A percentile compares a stretch with the other conserved stretches of the same genome.
phyloP scores from a whole-genome alignment of 2,888 invertebrate genomes.

The Drosophila peninsularis region DNA sequence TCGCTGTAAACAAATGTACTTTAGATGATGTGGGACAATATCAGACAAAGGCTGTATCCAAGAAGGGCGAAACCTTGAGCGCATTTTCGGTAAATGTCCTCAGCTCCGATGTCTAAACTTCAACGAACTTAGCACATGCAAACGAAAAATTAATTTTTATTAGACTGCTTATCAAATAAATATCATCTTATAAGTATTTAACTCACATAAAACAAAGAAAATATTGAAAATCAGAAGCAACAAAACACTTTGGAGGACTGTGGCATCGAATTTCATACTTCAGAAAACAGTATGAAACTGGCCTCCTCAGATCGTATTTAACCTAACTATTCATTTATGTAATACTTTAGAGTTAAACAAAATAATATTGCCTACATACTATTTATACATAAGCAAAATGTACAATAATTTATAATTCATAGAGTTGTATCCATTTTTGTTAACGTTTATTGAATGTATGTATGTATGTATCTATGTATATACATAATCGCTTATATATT shows the following conservation, averaged over 20 bases:
- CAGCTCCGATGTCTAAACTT: constrained; percentile 66
- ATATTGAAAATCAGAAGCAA: constrained; percentile 15
- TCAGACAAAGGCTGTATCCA: constrained; percentile 92
- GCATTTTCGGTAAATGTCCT: constrained; percentile 94
- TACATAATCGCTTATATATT: background rate
- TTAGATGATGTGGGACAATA: constrained; percentile 94
- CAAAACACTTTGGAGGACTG: background rate
- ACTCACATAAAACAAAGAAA: constrained; percentile 7
- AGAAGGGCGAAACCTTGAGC: constrained; percentile 92
- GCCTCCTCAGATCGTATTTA: constrained; percentile 6
- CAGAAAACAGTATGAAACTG: background rate
- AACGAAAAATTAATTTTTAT: constrained; percentile 14
- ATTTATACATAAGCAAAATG: constrained; percentile 44
- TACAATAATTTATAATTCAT: constrained; percentile 43
- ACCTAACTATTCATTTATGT: constrained; percentile 24
- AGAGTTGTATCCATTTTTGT: constrained; percentile 19
- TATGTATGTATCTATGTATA: constrained; percentile 20
- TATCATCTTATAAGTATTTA: constrained; percentile 38
- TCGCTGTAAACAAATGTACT: constrained; percentile 91
- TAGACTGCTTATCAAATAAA: constrained; percentile 63
- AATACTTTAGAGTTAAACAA: constrained; percentile 33
- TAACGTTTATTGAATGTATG: constrained; percentile 11
- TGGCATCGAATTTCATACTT: background rate
- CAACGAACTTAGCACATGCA: background rate
- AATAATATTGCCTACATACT: constrained; percentile 17